Evolutionary conservation across 2,888 invertebrate species (phyloP), one percentile per base, ranked within the genome.

Genomic region (Zygogramma bicolorata): DNA sequence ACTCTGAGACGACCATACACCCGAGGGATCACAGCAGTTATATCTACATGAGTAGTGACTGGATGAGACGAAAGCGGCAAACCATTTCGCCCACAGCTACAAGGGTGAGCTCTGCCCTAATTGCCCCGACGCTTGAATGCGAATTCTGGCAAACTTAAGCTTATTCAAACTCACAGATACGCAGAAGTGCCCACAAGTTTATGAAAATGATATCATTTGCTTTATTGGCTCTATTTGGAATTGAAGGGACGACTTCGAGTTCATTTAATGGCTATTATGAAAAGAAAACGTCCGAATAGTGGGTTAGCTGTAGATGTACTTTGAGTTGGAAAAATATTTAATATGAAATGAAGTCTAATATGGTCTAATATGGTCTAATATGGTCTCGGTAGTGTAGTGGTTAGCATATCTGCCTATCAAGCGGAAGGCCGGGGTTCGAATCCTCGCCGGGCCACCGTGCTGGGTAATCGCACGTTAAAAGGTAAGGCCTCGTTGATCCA

Each of bases 41-140:
- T 76, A 74, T 76, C 74, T 85, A 85, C 85, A 84, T 74, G 76
- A 71, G 71, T 53, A 68, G 67, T 68, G 49, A 74, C 81, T 73
- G 79, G 74, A 80, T 82, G 76, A 70, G 71, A 73, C 70, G 68
- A 71, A 77, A 81, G 83, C 83, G 84, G 83, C 80, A 80, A 72
- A 68, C 20, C 46, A 63, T 53, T 53, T 15, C 27, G 53, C 53
- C 25, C n/a, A n/a, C 27, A 25, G 53, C 53, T 53, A 53, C 53
- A 15, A 53, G 53, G 53, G 53, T 25, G 53, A 53, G 27, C 15
- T 18, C 15, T 18, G 18, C 1, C 53, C 15, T 53, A 53, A 53
- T 53, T 53, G 53, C 53, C n/a, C n/a, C 27, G 27, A 53, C 8
- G 53, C 53, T 53, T 25, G 53, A 22, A 27, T 53, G 25, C 25